Evolutionary conservation across 2,888 invertebrate species (phyloP).

Genomic region (Trichogramma evanescens): DNA sequence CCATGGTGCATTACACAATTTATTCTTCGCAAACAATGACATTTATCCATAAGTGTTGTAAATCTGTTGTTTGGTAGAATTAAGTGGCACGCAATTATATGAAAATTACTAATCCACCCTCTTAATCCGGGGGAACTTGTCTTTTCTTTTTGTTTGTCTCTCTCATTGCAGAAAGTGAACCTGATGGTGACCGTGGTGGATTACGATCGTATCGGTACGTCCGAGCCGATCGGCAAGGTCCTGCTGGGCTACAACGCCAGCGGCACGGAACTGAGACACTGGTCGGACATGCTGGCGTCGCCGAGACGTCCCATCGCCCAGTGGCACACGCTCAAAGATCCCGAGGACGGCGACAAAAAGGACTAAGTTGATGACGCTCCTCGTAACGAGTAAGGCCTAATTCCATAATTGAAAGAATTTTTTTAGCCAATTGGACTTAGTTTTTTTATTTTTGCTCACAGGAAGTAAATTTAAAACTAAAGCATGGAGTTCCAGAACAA

Average conservation of each 20-base stretch:
- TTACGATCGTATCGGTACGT: slow-evolving; percentile 99
- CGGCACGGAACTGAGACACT: slow-evolving; percentile 97
- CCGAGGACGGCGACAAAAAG: slow-evolving; percentile 87
- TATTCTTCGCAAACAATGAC: too few species aligned
- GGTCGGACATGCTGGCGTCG: slow-evolving; percentile 99
- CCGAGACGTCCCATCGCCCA: slow-evolving; percentile 98
- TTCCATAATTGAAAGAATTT: not conserved
- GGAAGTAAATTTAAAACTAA: slow-evolving; percentile 13
- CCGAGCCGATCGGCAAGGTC: slow-evolving; percentile 97
- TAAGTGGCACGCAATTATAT: too few species aligned
- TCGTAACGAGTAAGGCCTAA: not conserved
- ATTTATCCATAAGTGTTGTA: too few species aligned
- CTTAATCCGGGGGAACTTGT: too few species aligned
- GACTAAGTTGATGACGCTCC: slow-evolving; percentile 52
- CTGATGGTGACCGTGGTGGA: slow-evolving; percentile 98
- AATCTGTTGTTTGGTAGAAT: too few species aligned
- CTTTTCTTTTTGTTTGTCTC: not conserved
- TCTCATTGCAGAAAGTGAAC: slow-evolving; percentile 84
- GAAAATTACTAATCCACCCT: too few species aligned
- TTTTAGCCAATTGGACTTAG: not conserved
- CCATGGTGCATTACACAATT: too few species aligned
- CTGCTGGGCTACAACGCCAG: slow-evolving; percentile 95
- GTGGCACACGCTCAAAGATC: slow-evolving; percentile 99
- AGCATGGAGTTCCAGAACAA: slow-evolving; percentile 16
- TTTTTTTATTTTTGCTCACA: slow-evolving; percentile 10